A percentile compares a stretch with the other conserved stretches of the same genome.
Evolutionary conservation across 2,797 vertebrate species (phyloP).

Genomic region (Otolemur crassicaudatus): DNA sequence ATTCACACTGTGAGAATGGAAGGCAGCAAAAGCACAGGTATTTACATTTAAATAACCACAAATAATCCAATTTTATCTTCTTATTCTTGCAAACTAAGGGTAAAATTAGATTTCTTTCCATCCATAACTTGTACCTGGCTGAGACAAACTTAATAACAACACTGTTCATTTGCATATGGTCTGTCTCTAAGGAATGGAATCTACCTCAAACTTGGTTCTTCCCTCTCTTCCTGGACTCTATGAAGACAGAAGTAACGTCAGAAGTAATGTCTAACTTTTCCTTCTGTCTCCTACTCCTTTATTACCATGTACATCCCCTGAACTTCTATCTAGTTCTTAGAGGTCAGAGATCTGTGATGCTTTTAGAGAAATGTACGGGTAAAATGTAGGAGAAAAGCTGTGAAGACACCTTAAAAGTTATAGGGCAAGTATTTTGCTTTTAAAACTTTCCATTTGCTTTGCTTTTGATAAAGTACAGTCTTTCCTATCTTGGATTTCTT

Average conservation of each 20-base stretch:
- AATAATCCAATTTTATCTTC: background rate
- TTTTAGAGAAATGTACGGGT: background rate
- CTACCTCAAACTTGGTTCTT: background rate
- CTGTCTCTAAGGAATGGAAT: background rate
- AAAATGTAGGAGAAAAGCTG: background rate
- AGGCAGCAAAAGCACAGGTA: background rate
- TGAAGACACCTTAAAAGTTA: background rate
- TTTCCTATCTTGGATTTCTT: background rate
- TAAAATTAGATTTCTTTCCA: conserved; percentile 19
- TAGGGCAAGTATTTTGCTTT: background rate
- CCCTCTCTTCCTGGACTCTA: background rate
- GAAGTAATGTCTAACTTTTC: background rate
- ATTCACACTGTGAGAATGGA: background rate
- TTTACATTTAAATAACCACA: conserved; percentile 47
- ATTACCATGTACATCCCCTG: background rate
- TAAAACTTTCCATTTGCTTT: background rate
- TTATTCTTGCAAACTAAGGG: conserved; percentile 40
- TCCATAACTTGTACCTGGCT: background rate
- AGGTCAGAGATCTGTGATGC: background rate
- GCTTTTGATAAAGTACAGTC: background rate
- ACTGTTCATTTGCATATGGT: background rate
- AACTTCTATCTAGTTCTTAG: background rate
- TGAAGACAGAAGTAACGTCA: background rate
- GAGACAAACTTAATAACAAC: conserved; percentile 44
- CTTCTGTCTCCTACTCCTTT: background rate